Evolutionary conservation across 2,113 vertebrate species (phyloP).

Genomic region (Sakesphorus luctuosus): DNA sequence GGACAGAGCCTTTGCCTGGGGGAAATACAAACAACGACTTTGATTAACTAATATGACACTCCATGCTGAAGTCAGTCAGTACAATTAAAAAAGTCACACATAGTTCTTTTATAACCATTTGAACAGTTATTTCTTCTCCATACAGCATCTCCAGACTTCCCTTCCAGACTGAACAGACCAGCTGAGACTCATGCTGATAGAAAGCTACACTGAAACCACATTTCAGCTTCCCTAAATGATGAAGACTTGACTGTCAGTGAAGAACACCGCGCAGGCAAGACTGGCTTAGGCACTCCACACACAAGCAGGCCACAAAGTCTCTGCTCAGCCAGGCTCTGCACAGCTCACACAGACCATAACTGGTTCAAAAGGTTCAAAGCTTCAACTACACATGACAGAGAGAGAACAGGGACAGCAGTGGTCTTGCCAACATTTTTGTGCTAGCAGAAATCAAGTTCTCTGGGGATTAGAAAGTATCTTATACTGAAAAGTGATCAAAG

Average conservation of each 20-base stretch:
- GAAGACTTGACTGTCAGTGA: background rate
- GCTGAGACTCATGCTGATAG: background rate
- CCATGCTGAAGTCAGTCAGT: background rate
- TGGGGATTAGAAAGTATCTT: background rate
- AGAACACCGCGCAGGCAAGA: accelerated
- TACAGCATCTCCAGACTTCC: background rate
- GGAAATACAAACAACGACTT: background rate
- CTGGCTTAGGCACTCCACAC: background rate
- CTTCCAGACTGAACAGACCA: background rate
- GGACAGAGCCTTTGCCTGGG: constrained; percentile 59
- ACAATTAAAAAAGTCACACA: accelerated
- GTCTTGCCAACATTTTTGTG: background rate
- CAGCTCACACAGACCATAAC: background rate
- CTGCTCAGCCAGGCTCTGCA: background rate
- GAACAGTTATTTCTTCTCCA: background rate
- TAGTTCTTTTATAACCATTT: background rate
- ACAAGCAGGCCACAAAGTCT: accelerated
- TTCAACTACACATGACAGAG: accelerated
- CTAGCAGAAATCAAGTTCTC: background rate
- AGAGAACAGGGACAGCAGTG: background rate
- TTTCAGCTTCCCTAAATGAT: background rate
- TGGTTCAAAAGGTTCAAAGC: background rate
- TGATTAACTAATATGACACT: background rate
- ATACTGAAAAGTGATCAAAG: background rate
- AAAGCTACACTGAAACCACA: background rate